Conservation (phyloP, 2,113 vertebrate species). For the Nycticryphes semicollaris region DNA sequence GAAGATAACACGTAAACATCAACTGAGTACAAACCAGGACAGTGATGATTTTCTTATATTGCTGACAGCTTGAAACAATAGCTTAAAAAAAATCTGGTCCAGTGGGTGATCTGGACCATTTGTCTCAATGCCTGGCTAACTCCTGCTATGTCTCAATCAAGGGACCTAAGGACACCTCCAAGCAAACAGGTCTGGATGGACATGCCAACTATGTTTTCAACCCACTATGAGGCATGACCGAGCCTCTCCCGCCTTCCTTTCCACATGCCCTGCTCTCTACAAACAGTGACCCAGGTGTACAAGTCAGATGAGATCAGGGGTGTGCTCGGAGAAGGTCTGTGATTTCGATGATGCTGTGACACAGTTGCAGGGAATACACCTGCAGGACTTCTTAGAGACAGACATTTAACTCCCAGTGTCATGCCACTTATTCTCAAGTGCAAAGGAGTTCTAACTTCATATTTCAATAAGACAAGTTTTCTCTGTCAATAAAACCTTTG, state of each 20-base stretch:
- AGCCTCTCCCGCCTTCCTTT: not conserved
- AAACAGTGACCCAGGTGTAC: not conserved
- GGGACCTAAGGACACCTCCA: not conserved
- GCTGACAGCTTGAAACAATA: not conserved
- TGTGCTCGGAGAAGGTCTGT: not conserved
- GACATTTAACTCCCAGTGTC: not conserved
- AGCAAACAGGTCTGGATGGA: not conserved
- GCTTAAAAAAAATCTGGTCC: not conserved
- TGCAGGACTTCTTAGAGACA: not conserved
- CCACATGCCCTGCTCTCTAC: accelerated
- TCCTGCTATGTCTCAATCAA: not conserved
- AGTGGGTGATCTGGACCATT: not conserved
- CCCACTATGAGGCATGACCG: accelerated
- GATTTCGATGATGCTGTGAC: not conserved
- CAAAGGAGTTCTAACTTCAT: not conserved
- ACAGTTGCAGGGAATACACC: not conserved
- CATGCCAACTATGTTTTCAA: accelerated
- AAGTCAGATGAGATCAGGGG: not conserved
- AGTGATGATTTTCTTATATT: not conserved
- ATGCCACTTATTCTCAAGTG: not conserved
- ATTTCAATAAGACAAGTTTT: not conserved
- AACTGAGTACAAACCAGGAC: not conserved
- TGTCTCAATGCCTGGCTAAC: not conserved
- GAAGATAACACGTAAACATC: slow-evolving; percentile 5
- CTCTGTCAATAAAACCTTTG: not conserved